Percentiles rank a stretch among this genome's conserved stretches.
These are phyloP conservation scores for Festucalex cinctus DNA, from an alignment of 2,113 vertebrate species.

Conservation along the genomic window DNA sequence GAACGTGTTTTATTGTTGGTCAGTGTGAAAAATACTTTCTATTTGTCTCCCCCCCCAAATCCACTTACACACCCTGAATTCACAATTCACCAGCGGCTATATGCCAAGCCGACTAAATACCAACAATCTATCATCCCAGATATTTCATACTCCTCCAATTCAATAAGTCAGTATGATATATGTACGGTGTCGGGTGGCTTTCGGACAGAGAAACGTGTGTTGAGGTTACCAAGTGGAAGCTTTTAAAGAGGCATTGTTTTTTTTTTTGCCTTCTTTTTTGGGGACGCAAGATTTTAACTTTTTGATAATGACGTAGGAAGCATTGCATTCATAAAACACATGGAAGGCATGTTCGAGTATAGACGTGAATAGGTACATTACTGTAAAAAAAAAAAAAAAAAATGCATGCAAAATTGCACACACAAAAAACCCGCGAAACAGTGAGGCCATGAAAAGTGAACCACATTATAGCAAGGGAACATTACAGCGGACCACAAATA, in stretches of 20 bases:
- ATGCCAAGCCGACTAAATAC: conserved; percentile 55
- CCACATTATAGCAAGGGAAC: too few relatives aligned
- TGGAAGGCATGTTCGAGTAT: too few relatives aligned
- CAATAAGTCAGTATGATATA: conserved; percentile 60
- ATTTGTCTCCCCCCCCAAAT: conserved; percentile 2
- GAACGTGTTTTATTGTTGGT: not conserved
- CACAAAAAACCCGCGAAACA: too few relatives aligned
- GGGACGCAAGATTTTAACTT: not conserved
- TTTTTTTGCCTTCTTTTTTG: conserved; percentile 14
- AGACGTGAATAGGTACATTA: too few relatives aligned
- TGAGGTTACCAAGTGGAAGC: conserved; percentile 23
- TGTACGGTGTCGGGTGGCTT: conserved; percentile 34
- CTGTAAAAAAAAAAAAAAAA: too few relatives aligned
- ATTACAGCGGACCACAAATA: too few relatives aligned
- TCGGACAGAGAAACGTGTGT: conserved; percentile 30
- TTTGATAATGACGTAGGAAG: too few relatives aligned
- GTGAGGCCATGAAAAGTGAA: too few relatives aligned
- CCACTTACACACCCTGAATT: conserved; percentile 15
- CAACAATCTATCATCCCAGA: conserved; percentile 60
- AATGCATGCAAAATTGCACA: too few relatives aligned
- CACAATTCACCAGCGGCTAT: conserved; percentile 31
- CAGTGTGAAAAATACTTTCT: not conserved
- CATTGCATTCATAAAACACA: too few relatives aligned
- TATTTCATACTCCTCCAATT: conserved; percentile 59
- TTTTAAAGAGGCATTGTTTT: conserved; percentile 34